These are phyloP conservation scores for Lasiurus borealis DNA, from an alignment of 2,113 vertebrate genomes.

Conservation along the genomic window DNA sequence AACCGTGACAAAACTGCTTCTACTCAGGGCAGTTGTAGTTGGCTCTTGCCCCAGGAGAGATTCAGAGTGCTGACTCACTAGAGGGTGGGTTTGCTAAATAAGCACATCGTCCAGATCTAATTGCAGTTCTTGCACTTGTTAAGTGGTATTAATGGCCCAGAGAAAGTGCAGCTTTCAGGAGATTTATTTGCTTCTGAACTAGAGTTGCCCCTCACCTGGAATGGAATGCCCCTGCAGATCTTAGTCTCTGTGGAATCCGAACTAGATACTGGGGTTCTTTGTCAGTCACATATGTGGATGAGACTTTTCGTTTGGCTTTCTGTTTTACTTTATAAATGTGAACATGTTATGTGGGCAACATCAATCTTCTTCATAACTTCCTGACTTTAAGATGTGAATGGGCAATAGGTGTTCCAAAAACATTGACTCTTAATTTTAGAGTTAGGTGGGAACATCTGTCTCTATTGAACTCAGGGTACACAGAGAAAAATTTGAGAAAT, in stretches of 20 bases:
- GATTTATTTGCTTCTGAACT: constrained; percentile 43
- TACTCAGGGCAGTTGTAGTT: constrained; percentile 16
- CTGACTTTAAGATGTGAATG: background rate
- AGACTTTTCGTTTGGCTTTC: constrained; percentile 56
- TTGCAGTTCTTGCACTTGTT: constrained; percentile 32
- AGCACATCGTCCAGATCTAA: constrained; percentile 14
- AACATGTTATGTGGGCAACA: background rate
- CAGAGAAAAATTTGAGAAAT: constrained; percentile 41
- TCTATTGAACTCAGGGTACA: background rate
- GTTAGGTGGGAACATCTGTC: background rate
- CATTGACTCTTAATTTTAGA: background rate
- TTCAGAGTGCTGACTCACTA: constrained; percentile 50
- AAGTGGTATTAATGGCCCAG: constrained; percentile 57
- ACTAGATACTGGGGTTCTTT: constrained; percentile 23
- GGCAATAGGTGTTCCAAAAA: background rate
- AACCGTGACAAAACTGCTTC: constrained; percentile 21
- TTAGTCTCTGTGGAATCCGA: constrained; percentile 12
- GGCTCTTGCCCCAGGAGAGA: constrained; percentile 20
- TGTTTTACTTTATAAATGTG: constrained; percentile 10
- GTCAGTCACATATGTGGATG: background rate
- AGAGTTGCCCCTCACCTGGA: background rate
- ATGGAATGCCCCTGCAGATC: background rate
- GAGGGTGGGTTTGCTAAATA: constrained; percentile 40
- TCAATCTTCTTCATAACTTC: background rate
- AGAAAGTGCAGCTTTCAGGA: constrained; percentile 60